Evolutionary conservation across 1,140 invertebrate genomes (phyloP).

Genomic region (Berghia stephanieae): DNA sequence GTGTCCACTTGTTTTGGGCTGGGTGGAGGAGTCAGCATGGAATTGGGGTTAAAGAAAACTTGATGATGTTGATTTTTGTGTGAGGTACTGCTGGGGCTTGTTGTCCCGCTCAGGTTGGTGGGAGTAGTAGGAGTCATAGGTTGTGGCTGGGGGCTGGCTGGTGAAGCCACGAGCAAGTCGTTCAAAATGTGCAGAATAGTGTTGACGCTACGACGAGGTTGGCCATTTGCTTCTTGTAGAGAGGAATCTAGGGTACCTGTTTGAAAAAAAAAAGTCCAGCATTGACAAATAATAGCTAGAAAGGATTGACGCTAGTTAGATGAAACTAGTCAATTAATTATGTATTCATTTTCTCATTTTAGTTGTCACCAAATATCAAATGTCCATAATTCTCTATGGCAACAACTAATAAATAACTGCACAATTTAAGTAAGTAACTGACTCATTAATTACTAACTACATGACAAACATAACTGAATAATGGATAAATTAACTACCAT

Average conservation of each 20-base stretch:
- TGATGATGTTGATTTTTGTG: neutral
- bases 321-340: neutral
- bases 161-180: slow-evolving; percentile 88
- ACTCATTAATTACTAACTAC: too few relatives aligned
- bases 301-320: neutral
- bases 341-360: neutral
- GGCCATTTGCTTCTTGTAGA: slow-evolving; percentile 88
- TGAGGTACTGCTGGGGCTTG: neutral
- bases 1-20: neutral
- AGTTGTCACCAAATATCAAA: neutral
- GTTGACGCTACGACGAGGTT: slow-evolving; percentile 89
- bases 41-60: neutral
- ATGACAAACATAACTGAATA: too few relatives aligned
- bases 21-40: neutral
- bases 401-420: neutral
- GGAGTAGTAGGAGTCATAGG: slow-evolving; percentile 6
- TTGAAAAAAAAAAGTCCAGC: slow-evolving; percentile 64
- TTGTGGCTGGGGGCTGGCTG: slow-evolving; percentile 44
- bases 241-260: slow-evolving; percentile 90
- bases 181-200: slow-evolving; percentile 96
- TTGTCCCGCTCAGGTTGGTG: neutral
- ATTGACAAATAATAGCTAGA: neutral
- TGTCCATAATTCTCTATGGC: neutral
- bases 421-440: neutral
- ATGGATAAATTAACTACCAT: too few relatives aligned